These are phyloP conservation scores for Matsumurasca onukii DNA, from an alignment of 1,140 invertebrate genomes.

Conservation along the genomic window DNA sequence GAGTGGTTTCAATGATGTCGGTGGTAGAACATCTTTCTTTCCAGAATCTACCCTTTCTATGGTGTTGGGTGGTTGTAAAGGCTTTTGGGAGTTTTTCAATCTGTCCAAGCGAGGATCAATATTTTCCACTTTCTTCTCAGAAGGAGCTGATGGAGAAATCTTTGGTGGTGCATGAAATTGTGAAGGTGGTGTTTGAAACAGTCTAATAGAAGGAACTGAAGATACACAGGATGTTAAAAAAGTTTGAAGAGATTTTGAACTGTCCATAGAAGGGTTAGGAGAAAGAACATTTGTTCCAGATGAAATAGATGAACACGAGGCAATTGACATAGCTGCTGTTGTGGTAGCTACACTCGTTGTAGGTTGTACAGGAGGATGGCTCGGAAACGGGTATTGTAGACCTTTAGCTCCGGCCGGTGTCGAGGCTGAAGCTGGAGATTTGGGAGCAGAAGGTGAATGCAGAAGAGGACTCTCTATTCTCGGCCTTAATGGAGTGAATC, in stretches of 20 bases:
- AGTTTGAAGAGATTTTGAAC: slow-evolving; percentile 33
- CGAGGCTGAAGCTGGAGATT: slow-evolving; percentile 41
- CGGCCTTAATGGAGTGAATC: slow-evolving; percentile 35
- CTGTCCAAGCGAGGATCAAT: slow-evolving; percentile 23
- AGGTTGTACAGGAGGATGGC: slow-evolving; percentile 59
- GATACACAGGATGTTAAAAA: slow-evolving; percentile 35
- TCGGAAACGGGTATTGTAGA: slow-evolving; percentile 79
- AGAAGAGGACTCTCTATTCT: slow-evolving; percentile 39
- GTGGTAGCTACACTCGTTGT: slow-evolving; percentile 36
- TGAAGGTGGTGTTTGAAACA: slow-evolving; percentile 28
- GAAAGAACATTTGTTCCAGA: slow-evolving; percentile 31
- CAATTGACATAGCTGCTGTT: slow-evolving; percentile 28
- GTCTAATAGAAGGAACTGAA: slow-evolving; percentile 27
- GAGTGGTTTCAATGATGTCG: slow-evolving; percentile 26
- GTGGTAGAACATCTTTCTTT: slow-evolving; percentile 23
- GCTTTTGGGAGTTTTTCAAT: slow-evolving; percentile 29
- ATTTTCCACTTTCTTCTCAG: slow-evolving; percentile 28
- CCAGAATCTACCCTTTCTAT: slow-evolving; percentile 29
- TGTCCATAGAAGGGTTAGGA: slow-evolving; percentile 25
- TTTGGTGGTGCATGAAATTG: slow-evolving; percentile 33
- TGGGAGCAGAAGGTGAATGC: slow-evolving; percentile 37
- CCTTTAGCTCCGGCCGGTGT: slow-evolving; percentile 56
- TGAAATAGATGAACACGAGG: slow-evolving; percentile 15
- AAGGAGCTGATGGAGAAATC: slow-evolving; percentile 35
- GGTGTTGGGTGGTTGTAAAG: slow-evolving; percentile 1